These are phyloP conservation scores for Lepeophtheirus nordmannii DNA, from an alignment of 2,888 invertebrate genomes.

Conservation along the genomic window DNA sequence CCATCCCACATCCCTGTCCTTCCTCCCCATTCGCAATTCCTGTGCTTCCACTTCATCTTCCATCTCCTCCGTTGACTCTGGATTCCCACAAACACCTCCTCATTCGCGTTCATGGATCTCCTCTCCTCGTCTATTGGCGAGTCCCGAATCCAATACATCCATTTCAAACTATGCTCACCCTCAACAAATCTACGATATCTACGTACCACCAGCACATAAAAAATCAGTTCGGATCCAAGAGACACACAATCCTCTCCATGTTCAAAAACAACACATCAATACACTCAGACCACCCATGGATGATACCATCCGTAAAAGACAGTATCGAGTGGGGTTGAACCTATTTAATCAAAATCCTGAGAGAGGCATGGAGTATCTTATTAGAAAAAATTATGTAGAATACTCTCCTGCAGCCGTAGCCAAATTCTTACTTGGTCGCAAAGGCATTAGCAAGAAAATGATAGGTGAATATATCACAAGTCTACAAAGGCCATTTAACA, in stretches of 20 bases:
- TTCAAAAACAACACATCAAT: not conserved
- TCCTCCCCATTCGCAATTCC: not conserved
- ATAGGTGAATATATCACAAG: slow-evolving; percentile 97
- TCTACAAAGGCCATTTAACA: slow-evolving; percentile 83
- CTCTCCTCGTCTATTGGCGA: not conserved
- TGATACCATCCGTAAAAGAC: slow-evolving; percentile 83
- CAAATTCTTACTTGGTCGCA: slow-evolving; percentile 79
- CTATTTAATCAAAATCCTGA: slow-evolving; percentile 95
- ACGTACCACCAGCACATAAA: not conserved
- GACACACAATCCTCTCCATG: not conserved
- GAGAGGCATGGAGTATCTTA: slow-evolving; percentile 81
- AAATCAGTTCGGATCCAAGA: slow-evolving; percentile 17
- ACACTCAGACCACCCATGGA: not conserved
- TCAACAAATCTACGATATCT: not conserved
- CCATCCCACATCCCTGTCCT: too few relatives aligned
- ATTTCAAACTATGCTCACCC: not conserved
- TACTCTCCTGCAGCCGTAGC: slow-evolving; percentile 87
- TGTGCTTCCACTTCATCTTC: not conserved
- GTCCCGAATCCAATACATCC: not conserved
- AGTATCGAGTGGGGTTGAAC: slow-evolving; percentile 93
- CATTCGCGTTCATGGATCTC: not conserved
- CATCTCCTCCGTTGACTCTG: slow-evolving; percentile 1
- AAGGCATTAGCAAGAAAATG: slow-evolving; percentile 95
- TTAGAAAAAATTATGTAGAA: slow-evolving; percentile 82
- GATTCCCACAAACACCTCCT: not conserved